phyloP scores from a whole-genome alignment of 2,113 vertebrate species.

The Rhagologus leucostigma region DNA sequence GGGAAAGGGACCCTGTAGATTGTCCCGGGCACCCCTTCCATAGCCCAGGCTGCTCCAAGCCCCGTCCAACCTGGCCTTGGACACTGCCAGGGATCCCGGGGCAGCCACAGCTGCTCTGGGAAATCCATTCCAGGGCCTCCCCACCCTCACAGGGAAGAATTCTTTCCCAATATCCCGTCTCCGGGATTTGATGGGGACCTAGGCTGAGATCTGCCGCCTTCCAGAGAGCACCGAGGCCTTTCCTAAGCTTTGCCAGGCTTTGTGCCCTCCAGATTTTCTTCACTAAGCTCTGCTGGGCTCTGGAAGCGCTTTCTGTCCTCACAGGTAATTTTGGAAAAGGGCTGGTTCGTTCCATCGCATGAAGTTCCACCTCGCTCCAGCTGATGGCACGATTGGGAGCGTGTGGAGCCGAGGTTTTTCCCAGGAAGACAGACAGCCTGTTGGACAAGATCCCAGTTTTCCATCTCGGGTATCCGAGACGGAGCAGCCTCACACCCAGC shows the following conservation, averaged over 20 bases:
- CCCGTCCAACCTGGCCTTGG: neutral
- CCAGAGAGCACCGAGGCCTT: no score
- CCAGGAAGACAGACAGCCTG: neutral
- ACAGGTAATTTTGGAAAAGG: neutral
- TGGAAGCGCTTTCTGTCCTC: neutral
- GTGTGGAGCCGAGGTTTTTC: neutral
- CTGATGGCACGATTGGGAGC: neutral
- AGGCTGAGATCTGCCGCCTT: neutral
- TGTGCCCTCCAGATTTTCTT: neutral
- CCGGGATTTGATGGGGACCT: neutral
- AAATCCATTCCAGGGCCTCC: rapidly evolving
- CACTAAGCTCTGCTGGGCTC: rapidly evolving
- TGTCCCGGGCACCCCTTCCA: rapidly evolving
- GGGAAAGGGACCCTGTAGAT: neutral
- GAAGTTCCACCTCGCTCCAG: neutral
- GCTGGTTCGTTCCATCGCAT: rapidly evolving
- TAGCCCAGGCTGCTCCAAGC: neutral
- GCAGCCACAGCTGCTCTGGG: neutral
- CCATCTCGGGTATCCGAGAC: neutral
- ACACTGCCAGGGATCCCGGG: neutral
- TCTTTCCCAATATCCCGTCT: no score
- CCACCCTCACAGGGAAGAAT: rapidly evolving
- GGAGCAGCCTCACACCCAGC: neutral
- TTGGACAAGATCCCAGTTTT: neutral
- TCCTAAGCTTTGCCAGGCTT: neutral